Evolutionary conservation across 2,797 vertebrate genomes (phyloP).

Genomic region (Crax fasciolata): DNA sequence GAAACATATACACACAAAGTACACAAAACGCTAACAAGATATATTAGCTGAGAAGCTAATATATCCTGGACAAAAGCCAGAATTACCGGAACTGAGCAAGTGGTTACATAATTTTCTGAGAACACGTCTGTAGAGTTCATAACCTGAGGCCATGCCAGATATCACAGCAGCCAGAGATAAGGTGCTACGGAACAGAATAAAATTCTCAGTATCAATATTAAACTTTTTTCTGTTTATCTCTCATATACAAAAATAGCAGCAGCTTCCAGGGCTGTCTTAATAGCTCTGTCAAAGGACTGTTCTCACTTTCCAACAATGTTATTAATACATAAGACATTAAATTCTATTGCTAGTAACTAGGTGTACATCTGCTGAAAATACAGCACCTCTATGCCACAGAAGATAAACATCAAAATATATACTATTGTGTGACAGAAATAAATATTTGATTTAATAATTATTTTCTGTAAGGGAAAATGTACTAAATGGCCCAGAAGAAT

Average conservation of each 20-base stretch:
- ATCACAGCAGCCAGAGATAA: slow-evolving; percentile 32
- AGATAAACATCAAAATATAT: slow-evolving; percentile 32
- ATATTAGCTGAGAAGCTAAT: background rate
- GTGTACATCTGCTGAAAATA: slow-evolving; percentile 42
- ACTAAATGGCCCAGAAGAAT: background rate
- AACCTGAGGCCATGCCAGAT: background rate
- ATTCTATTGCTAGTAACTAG: slow-evolving; percentile 61
- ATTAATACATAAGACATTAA: slow-evolving; percentile 42
- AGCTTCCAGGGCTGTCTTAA: slow-evolving; percentile 52
- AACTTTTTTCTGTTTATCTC: slow-evolving; percentile 31
- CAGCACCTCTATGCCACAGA: background rate
- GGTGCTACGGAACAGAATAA: background rate
- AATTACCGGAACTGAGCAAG: background rate
- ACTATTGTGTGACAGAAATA: background rate
- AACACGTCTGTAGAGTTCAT: background rate
- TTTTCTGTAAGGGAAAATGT: background rate
- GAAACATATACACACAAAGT: background rate
- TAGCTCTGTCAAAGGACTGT: slow-evolving; percentile 46
- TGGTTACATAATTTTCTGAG: background rate
- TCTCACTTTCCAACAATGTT: slow-evolving; percentile 26
- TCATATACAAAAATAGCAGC: slow-evolving; percentile 52
- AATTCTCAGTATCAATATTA: slow-evolving; percentile 46
- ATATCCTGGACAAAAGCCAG: background rate
- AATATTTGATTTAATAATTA: background rate
- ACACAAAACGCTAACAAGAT: background rate